These are phyloP conservation scores for Melipona beecheii DNA, from an alignment of 2,888 invertebrate species.

Conservation along the genomic window DNA sequence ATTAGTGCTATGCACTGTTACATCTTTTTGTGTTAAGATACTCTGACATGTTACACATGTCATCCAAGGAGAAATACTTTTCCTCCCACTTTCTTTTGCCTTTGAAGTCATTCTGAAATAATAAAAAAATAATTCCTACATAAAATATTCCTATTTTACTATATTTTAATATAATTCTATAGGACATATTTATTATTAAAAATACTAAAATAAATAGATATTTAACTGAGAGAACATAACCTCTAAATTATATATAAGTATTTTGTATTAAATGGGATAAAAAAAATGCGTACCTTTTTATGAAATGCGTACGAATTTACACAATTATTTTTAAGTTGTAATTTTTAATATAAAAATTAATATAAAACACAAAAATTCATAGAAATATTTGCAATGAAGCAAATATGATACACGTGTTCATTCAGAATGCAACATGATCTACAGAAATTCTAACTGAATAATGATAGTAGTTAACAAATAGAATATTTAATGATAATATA, in stretches of 20 bases:
- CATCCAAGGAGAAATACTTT: conserved; percentile 85
- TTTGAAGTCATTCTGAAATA: conserved; percentile 68
- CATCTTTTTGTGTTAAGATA: conserved; percentile 86
- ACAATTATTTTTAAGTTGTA: background rate
- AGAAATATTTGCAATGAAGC: background rate
- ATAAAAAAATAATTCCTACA: background rate
- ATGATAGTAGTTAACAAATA: background rate
- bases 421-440: background rate
- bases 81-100: conserved; percentile 44
- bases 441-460: background rate
- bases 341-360: background rate
- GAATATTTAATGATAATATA: background rate
- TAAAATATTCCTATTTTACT: background rate
- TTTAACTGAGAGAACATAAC: conserved; percentile 25
- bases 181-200: background rate
- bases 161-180: background rate
- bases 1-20: conserved; percentile 85
- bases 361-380: background rate
- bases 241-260: conserved; percentile 7
- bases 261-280: background rate
- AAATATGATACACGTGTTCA: background rate
- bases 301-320: background rate
- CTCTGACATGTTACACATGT: conserved; percentile 88
- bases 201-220: background rate
- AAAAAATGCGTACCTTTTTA: background rate